Conservation (phyloP, 2,113 vertebrate genomes). For the Picathartes gymnocephalus region DNA sequence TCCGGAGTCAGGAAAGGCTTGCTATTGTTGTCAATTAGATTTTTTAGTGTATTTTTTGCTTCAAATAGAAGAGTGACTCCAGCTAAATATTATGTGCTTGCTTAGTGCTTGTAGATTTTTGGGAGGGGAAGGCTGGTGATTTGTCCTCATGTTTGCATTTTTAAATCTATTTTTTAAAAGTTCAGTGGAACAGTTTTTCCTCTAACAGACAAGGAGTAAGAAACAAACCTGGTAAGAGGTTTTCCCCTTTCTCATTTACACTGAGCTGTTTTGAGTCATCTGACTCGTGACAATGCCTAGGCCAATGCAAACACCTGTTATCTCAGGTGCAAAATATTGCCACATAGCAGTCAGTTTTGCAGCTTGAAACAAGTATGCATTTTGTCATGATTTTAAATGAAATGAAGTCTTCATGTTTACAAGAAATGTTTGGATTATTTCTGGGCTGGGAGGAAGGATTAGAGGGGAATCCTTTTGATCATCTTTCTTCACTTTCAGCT, state of each 20-base stretch:
- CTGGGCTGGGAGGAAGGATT: not conserved
- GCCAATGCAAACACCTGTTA: not conserved
- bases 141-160: not conserved
- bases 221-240: not conserved
- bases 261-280: not conserved
- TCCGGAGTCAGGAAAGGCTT: not conserved
- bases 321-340: not conserved
- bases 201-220: not conserved
- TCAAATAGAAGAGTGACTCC: not conserved
- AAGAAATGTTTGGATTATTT: not conserved
- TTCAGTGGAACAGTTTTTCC: not conserved
- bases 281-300: not conserved
- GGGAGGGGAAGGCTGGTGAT: not conserved
- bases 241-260: not conserved
- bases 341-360: not conserved
- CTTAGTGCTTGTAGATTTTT: not conserved
- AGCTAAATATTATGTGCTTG: not conserved
- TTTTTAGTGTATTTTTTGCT: not conserved
- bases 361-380: not conserved
- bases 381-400: not conserved
- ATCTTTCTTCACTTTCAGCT: not conserved
- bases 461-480: not conserved
- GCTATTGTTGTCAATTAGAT: not conserved
- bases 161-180: not conserved
- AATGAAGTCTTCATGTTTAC: not conserved